Base-by-base conservation (phyloP, 1,140 invertebrate species). In the Akabosia matsudoensis region DNA sequence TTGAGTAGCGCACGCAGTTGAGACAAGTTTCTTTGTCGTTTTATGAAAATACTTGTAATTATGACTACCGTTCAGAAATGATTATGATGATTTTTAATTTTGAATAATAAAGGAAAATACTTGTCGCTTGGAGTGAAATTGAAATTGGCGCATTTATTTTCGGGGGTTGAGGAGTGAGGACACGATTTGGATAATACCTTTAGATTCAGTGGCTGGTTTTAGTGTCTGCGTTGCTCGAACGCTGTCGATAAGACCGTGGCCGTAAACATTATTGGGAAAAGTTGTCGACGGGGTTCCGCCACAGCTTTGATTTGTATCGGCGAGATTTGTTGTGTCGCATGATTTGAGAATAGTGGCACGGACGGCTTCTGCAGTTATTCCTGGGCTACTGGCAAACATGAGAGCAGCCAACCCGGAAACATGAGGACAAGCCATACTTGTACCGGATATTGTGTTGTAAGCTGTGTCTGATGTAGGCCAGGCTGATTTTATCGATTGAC, bases 361-460 rank as follows among this genome's bases (percentile, higher is more conserved):
- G 3, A 74, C 34, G 4, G 67, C 22, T 1, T 71, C 45, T 33
- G 51, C 70, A 3, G 31, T 75, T 2, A 75, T 16, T 10, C 30
- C n/a, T 1, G 73, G 73, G 26, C 54, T 75, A 1, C 3, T 0
- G 1, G 24, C 2, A 2, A 56, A 30, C 18, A 75, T 30, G 2
- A 78, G 37, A 14, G 77, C 77, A 1, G 64, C 28, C n/a, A 31
- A 30, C 22, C 77, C 77, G 33, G 61, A 45, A 18, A 76, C 71
- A 33, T 78, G 77, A 3, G 77, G 77, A 16, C 52, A 64, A 10
- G 34, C 45, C 34, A 74, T 74, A 30, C 34, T 56, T 3, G 79
- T 80, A 54, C 79, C 79, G 71, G 76, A 78, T 14, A 77, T 33
- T 0, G 34, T 33, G 22, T 14, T 54, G 56, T 80, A 80, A 45